A percentile compares a stretch with the other conserved stretches of the same genome.
phyloP scores from a whole-genome alignment of 2,888 invertebrate genomes.

The Acrocyrtus sp. region DNA sequence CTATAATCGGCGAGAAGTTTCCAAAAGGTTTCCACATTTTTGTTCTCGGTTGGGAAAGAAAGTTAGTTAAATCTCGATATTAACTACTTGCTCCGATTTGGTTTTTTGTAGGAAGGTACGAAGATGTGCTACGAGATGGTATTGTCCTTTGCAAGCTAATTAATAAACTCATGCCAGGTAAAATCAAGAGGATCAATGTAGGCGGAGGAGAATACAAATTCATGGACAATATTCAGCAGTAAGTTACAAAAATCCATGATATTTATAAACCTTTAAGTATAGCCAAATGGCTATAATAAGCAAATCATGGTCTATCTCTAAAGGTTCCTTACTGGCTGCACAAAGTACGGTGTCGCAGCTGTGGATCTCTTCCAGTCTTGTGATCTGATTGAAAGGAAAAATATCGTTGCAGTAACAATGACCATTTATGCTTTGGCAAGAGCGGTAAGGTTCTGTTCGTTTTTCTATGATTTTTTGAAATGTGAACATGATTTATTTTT shows the following conservation, averaged over 20 bases:
- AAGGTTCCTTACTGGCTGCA: conserved; percentile 85
- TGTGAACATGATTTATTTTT: conserved; percentile 12
- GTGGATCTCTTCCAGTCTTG: conserved; percentile 91
- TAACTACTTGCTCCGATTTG: too few species aligned
- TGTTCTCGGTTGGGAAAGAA: too few species aligned
- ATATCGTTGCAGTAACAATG: conserved; percentile 86
- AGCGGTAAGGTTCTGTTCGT: conserved; percentile 71
- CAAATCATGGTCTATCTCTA: too few species aligned
- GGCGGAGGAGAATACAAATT: conserved; percentile 92
- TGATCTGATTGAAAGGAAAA: conserved; percentile 90
- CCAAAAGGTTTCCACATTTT: conserved; percentile 74
- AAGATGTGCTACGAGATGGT: conserved; percentile 84
- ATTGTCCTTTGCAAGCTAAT: conserved; percentile 88
- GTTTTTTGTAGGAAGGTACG: conserved; percentile 69
- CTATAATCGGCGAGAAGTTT: conserved; percentile 81
- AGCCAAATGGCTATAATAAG: background rate
- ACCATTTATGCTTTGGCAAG: conserved; percentile 90
- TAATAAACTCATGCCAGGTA: conserved; percentile 87
- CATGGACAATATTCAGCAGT: conserved; percentile 96
- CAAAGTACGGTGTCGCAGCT: conserved; percentile 85
- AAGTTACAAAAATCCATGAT: too few species aligned
- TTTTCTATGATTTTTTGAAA: background rate
- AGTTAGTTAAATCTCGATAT: too few species aligned
- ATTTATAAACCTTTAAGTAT: conserved; percentile 5
- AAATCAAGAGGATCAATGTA: conserved; percentile 84